Evolutionary conservation across 2,113 vertebrate species (phyloP).

Genomic region (Lethenteron reissneri): DNA sequence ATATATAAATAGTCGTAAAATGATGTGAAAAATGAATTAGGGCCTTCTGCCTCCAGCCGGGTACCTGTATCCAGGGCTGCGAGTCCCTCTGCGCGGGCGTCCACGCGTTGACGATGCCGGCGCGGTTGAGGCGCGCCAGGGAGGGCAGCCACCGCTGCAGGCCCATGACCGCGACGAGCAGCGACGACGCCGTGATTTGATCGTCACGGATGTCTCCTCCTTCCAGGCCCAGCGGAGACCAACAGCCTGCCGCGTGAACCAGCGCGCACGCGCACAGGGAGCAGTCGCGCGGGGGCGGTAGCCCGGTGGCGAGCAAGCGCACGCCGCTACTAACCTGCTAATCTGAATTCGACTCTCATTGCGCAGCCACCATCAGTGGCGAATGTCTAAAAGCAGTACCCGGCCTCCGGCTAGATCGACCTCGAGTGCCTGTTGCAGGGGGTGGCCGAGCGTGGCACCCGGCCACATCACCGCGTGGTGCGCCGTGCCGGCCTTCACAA

Average conservation of each 20-base stretch:
- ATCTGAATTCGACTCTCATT: neutral
- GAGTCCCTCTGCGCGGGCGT: slow-evolving; percentile 95
- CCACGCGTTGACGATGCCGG: slow-evolving; percentile 96
- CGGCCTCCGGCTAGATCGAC: neutral
- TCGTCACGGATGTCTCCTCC: slow-evolving; percentile 96
- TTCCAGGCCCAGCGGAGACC: slow-evolving; percentile 83
- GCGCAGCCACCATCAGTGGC: neutral
- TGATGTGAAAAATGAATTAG: neutral
- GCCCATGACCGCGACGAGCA: slow-evolving; percentile 82
- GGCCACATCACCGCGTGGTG: too few relatives aligned
- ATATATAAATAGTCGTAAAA: neutral
- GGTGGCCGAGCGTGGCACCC: too few relatives aligned
- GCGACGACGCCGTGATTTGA: slow-evolving; percentile 90
- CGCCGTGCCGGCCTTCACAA: too few relatives aligned
- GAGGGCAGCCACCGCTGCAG: slow-evolving; percentile 98
- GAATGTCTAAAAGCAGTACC: neutral
- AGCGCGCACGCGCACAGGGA: too few relatives aligned
- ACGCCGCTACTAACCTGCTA: neutral
- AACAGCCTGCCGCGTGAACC: slow-evolving; percentile 40
- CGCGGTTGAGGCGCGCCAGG: slow-evolving; percentile 90
- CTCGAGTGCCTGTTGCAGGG: neutral
- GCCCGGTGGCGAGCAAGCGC: too few relatives aligned
- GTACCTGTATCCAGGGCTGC: slow-evolving; percentile 99
- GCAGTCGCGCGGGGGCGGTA: neutral
- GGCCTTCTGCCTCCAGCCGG: slow-evolving; percentile 16